Evolutionary conservation across 2,888 invertebrate genomes (phyloP), one percentile per base, ranked within the genome.

Genomic region (Pyrrhosoma nymphula): DNA sequence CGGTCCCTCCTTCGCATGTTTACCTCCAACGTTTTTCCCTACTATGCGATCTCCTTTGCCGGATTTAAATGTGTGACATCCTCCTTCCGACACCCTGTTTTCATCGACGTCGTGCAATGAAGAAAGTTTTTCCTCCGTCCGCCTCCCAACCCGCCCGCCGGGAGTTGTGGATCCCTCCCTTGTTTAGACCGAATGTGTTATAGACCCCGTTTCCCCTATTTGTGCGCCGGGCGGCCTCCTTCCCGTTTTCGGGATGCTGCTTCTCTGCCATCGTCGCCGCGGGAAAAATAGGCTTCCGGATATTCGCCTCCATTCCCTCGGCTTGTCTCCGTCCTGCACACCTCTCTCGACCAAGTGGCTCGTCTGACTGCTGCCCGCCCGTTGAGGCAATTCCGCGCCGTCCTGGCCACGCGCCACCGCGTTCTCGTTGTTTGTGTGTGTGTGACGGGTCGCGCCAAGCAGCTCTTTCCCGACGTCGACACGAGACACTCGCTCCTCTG

Each of bases 271-370:
- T 30, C 63, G 60, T 75, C 75, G 63, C 93, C 26, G 63, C 47
- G 69, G 75, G 56, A 75, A 93, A 60, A 75, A 93, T 93, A 75
- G 75, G 93, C 93, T 93, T 93, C 93, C 93, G 93, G 93, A 93
- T 47, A 47, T 47, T 75, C n/a, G 39, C 75, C 56, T 93, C 82
- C 69, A 69, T 69, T 47, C 93, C 63, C 69, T 69, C 47, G 93
- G 47, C 26, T 69, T 63, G 63, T 91, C n/a, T 30, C 91, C 35
- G 91, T 4, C 63, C 69, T 26, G 69, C n/a, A 39, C 55, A 39
- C 55, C 60, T 60, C 60, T 60, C 55, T 26, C n/a, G 23, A 10
- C 89, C 26, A 82, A 82, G 82, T 35, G 82, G 82, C 82, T 82
- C 82, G 82, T 82, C 35, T 16, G 14, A 12, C n/a, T 10, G 18